These are phyloP conservation scores for Apodemus speciosus DNA, from an alignment of 2,113 vertebrate species.

Conservation along the genomic window DNA sequence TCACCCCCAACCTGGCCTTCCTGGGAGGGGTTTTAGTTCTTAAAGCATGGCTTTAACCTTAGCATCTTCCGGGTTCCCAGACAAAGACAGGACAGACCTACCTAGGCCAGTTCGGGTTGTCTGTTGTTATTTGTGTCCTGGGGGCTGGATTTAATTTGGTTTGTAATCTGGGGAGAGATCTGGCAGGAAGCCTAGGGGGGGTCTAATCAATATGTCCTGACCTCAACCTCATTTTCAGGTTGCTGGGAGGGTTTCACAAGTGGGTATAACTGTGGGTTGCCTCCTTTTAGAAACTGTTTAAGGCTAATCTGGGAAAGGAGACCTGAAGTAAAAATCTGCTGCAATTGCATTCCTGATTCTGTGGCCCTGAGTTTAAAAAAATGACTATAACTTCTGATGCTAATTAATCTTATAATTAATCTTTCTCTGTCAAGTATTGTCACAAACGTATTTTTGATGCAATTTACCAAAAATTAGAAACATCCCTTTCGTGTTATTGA, in stretches of 20 bases:
- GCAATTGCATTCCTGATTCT: slow-evolving; percentile 30
- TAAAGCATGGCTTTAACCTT: neutral
- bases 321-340: neutral
- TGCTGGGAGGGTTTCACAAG: neutral
- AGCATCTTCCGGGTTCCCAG: neutral
- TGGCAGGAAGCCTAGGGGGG: neutral
- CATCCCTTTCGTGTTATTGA: neutral
- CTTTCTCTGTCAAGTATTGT: slow-evolving; percentile 28
- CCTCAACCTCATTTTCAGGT: neutral
- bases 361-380: slow-evolving; percentile 42
- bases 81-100: neutral
- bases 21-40: neutral
- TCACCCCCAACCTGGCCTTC: neutral
- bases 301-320: neutral
- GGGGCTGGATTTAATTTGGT: neutral
- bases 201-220: neutral
- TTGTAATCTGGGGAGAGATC: neutral
- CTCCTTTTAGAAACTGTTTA: slow-evolving; percentile 11
- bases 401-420: neutral
- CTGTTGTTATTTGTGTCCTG: neutral
- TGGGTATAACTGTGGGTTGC: neutral
- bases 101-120: neutral
- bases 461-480: slow-evolving; percentile 35
- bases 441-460: slow-evolving; percentile 15
- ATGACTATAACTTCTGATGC: slow-evolving; percentile 29